These are phyloP conservation scores for Trichechus manatus DNA, from an alignment of 2,113 vertebrate species.

Conservation along the genomic window DNA sequence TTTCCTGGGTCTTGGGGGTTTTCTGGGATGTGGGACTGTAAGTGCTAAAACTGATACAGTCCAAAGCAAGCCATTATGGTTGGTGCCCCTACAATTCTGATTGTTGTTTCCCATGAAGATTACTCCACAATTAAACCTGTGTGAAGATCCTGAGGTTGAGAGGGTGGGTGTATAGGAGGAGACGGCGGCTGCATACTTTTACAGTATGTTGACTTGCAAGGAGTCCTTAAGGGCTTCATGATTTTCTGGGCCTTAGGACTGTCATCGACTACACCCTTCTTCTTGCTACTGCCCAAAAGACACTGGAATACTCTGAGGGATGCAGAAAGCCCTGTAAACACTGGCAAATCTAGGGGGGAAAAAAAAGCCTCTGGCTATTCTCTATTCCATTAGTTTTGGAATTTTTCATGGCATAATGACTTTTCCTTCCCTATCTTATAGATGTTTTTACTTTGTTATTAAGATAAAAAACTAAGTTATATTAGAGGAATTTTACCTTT, in stretches of 20 bases:
- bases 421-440: background rate
- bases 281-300: background rate
- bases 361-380: background rate
- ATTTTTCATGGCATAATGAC: constrained; percentile 13
- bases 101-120: background rate
- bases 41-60: background rate
- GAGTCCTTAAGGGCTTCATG: background rate
- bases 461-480: background rate
- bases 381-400: background rate
- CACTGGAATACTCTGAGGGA: background rate
- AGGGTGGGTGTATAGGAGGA: background rate
- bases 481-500: background rate
- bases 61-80: background rate
- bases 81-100: background rate
- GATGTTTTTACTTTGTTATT: background rate
- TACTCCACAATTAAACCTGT: background rate
- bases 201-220: background rate
- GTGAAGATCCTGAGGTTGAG: background rate
- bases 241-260: background rate
- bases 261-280: background rate
- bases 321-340: background rate
- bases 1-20: background rate
- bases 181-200: background rate
- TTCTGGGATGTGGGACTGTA: background rate
- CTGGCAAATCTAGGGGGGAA: background rate